Conservation (phyloP, 2,888 invertebrate genomes). For the Biston stratarius region DNA sequence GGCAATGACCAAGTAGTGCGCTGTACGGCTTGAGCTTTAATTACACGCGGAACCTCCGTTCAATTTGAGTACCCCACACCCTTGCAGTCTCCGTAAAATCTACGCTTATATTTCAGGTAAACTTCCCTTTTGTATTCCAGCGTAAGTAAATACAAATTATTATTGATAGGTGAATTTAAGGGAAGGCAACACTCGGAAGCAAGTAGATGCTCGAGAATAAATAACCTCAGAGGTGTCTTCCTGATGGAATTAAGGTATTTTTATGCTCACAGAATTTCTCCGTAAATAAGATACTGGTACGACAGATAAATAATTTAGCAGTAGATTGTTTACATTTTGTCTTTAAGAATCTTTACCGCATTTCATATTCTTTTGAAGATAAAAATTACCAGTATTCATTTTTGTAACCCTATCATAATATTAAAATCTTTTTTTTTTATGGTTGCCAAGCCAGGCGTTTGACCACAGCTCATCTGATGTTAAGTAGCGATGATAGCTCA, state of each 20-base stretch:
- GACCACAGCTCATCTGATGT: too few relatives aligned
- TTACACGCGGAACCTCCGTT: too few relatives aligned
- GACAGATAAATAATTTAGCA: constrained; percentile 3
- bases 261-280: constrained; percentile 7
- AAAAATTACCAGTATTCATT: neutral
- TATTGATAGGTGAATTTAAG: constrained; percentile 21
- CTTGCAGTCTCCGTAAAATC: constrained; percentile 1
- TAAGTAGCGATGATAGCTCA: too few relatives aligned
- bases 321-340: constrained; percentile 1
- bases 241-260: constrained; percentile 25
- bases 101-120: neutral
- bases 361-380: too few relatives aligned
- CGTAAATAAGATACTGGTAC: constrained; percentile 5
- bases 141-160: constrained; percentile 22
- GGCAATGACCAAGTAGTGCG: too few relatives aligned
- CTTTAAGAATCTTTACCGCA: neutral
- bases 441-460: too few relatives aligned
- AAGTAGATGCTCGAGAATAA: constrained; percentile 17
- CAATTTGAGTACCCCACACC: too few relatives aligned
- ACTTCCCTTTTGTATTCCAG: neutral
- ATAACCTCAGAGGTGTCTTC: constrained; percentile 15
- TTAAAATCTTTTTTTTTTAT: too few relatives aligned
- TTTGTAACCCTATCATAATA: too few relatives aligned
- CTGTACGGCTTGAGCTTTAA: too few relatives aligned
- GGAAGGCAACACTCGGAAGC: constrained; percentile 1